Percentiles rank a stretch among this genome's conserved stretches.
phyloP scores from a whole-genome alignment of 2,888 invertebrate species.

The Tachystola acroxantha region DNA sequence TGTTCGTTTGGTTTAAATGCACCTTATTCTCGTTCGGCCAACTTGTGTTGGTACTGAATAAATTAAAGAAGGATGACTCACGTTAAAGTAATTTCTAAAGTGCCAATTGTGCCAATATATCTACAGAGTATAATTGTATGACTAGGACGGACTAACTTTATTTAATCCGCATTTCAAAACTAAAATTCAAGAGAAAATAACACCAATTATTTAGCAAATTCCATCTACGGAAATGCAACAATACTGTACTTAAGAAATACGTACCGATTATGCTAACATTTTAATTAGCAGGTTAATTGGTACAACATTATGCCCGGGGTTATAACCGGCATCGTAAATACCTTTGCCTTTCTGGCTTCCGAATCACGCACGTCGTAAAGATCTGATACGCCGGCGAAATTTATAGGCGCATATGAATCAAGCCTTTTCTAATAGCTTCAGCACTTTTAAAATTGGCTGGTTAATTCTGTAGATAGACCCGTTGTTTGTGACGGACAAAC shows the following conservation, averaged over 20 bases:
- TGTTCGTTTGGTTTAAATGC: too few species aligned
- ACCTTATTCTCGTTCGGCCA: too few species aligned
- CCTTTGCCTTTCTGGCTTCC: conserved; percentile 21
- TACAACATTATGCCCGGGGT: conserved; percentile 3
- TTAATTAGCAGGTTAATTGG: conserved; percentile 19
- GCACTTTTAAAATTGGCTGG: background rate
- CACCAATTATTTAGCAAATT: too few species aligned
- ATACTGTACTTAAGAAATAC: background rate
- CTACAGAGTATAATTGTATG: too few species aligned
- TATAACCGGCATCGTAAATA: conserved; percentile 1
- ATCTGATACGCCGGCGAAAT: conserved; percentile 16
- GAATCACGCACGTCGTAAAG: conserved; percentile 30
- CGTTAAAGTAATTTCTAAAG: too few species aligned
- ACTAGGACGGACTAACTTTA: too few species aligned
- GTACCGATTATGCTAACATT: conserved; percentile 14
- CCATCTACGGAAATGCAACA: background rate
- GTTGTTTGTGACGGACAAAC: too few species aligned
- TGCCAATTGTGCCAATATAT: too few species aligned
- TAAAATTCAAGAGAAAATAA: too few species aligned
- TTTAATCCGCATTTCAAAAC: too few species aligned
- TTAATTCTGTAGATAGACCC: background rate
- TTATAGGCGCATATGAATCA: conserved; percentile 7
- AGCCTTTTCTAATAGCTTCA: conserved; percentile 5
- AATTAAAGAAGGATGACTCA: too few species aligned
- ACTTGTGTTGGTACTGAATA: too few species aligned